phyloP scores from a whole-genome alignment of 2,113 vertebrate species.

The Arizona elegans region DNA sequence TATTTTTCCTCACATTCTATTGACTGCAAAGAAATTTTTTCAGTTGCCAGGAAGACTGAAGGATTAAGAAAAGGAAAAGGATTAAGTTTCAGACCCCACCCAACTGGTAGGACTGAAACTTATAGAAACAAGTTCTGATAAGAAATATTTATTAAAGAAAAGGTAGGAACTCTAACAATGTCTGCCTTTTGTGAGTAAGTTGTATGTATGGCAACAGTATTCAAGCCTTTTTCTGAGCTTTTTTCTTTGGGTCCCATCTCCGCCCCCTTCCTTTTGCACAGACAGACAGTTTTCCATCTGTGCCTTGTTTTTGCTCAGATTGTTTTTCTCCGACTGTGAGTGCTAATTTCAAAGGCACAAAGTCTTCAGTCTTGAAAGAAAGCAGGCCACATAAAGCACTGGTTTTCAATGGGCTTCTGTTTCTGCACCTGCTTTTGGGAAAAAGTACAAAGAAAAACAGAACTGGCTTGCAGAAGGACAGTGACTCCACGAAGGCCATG shows the following conservation, averaged over 20 bases:
- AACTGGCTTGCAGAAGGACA: neutral
- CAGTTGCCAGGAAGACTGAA: neutral
- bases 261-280: neutral
- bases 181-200: neutral
- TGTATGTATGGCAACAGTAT: neutral
- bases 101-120: neutral
- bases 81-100: neutral
- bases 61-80: neutral
- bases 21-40: neutral
- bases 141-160: neutral
- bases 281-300: neutral
- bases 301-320: neutral
- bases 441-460: neutral
- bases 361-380: neutral
- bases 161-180: neutral
- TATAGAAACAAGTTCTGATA: neutral
- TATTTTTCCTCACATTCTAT: neutral
- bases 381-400: neutral
- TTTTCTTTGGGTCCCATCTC: neutral
- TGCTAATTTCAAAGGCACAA: neutral
- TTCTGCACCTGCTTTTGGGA: neutral
- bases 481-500: neutral
- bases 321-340: neutral
- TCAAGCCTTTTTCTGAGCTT: neutral
- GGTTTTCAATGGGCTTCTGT: neutral